Evolutionary conservation across 1,140 invertebrate species (phyloP).

Genomic region (silkworm (Bombyx mori)): DNA sequence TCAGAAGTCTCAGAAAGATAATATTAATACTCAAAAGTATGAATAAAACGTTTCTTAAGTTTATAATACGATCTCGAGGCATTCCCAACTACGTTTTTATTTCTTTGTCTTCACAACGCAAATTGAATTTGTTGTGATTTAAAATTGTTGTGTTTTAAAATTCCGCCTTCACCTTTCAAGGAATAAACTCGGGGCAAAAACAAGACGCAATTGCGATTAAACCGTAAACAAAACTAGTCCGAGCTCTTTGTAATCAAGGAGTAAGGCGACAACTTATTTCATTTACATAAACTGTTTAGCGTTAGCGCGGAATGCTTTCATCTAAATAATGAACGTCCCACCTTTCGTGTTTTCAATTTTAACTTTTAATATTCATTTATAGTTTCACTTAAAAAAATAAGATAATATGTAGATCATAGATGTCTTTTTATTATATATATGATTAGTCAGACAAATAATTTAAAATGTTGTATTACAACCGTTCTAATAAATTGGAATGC

Average conservation of each 20-base stretch:
- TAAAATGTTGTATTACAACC: too few relatives aligned
- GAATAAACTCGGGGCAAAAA: slow-evolving; percentile 32
- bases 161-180: slow-evolving; percentile 24
- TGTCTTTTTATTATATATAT: not conserved
- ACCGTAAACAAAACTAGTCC: slow-evolving; percentile 47
- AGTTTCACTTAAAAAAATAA: not conserved
- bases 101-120: not conserved
- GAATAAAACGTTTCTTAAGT: too few relatives aligned
- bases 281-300: slow-evolving; percentile 57
- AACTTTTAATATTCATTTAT: slow-evolving; percentile 10
- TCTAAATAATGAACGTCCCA: slow-evolving; percentile 21
- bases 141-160: slow-evolving; percentile 9
- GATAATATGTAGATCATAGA: not conserved
- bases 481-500: too few relatives aligned
- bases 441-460: too few relatives aligned
- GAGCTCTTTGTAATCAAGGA: slow-evolving; percentile 56
- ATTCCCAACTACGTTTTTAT: not conserved
- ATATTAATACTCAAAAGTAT: too few relatives aligned
- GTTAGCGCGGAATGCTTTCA: slow-evolving; percentile 41
- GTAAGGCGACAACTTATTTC: slow-evolving; percentile 53
- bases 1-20: too few relatives aligned
- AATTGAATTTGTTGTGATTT: not conserved
- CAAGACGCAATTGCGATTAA: slow-evolving; percentile 43
- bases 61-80: not conserved
- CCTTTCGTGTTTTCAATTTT: slow-evolving; percentile 13